Percentiles rank a stretch among this genome's conserved stretches.
Conservation (phyloP, 2,888 invertebrate genomes). For the Meiosimyza platycephala region DNA sequence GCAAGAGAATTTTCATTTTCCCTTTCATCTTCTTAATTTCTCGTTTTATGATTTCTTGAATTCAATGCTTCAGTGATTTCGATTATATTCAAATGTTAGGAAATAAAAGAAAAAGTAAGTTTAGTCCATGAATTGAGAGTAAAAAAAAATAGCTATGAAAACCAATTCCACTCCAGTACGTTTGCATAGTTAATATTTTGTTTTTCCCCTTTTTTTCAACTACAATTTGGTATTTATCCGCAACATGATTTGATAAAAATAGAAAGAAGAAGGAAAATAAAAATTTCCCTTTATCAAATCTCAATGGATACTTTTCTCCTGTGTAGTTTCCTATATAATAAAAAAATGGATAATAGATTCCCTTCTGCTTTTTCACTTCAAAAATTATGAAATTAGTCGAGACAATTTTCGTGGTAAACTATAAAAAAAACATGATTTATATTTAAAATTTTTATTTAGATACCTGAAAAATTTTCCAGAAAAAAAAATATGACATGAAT, state of each 20-base stretch:
- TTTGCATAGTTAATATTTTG: slow-evolving; percentile 14
- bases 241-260: neutral
- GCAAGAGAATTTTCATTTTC: slow-evolving; percentile 19
- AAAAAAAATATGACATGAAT: no score
- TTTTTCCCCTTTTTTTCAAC: neutral
- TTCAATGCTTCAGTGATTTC: slow-evolving; percentile 33
- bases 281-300: neutral
- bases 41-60: slow-evolving; percentile 30
- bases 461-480: no score
- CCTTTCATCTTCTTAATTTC: slow-evolving; percentile 25
- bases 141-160: neutral
- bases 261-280: neutral
- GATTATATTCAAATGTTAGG: slow-evolving; percentile 35
- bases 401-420: no score
- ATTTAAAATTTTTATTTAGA: no score
- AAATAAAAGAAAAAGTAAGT: neutral
- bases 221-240: slow-evolving; percentile 5
- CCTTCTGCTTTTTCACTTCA: no score
- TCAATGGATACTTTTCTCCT: neutral
- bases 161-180: neutral
- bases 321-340: no score
- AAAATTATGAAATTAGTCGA: no score
- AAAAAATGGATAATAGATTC: no score
- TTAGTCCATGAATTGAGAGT: neutral
- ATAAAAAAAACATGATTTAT: no score